Conservation (phyloP, 2,113 vertebrate genomes). For the Periophthalmus modestus region DNA sequence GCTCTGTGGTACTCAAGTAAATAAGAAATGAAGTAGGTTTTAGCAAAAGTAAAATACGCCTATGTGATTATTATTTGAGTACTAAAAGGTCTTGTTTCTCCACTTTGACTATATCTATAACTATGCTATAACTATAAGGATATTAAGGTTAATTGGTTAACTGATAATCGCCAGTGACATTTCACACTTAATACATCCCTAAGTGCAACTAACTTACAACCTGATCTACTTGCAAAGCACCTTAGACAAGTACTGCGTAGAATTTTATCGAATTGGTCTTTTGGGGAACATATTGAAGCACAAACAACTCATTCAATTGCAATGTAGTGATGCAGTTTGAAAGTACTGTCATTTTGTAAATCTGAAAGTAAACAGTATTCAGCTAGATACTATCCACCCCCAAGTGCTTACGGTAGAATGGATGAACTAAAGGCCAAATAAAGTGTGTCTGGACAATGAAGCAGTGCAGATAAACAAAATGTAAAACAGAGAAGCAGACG, state of each 20-base stretch:
- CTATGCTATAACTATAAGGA: not conserved
- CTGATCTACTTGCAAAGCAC: too few relatives aligned
- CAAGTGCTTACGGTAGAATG: conserved; percentile 5
- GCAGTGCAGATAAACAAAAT: conserved; percentile 37
- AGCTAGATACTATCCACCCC: not conserved
- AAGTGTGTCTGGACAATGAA: conserved; percentile 24
- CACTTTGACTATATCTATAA: not conserved
- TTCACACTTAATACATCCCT: too few relatives aligned
- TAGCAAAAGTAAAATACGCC: not conserved
- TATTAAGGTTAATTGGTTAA: not conserved
- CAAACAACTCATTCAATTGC: too few relatives aligned
- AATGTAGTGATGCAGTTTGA: too few relatives aligned
- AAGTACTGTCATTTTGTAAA: too few relatives aligned
- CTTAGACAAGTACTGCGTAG: too few relatives aligned
- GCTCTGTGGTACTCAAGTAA: not conserved
- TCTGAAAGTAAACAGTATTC: too few relatives aligned
- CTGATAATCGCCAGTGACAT: too few relatives aligned
- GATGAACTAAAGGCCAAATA: conserved; percentile 28
- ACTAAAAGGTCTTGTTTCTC: too few relatives aligned
- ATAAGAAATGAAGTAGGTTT: not conserved
- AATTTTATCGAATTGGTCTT: too few relatives aligned
- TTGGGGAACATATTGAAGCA: too few relatives aligned
- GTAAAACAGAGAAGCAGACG: conserved; percentile 24
- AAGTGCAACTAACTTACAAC: too few relatives aligned
- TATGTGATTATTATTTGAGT: not conserved